Percentiles rank a stretch among this genome's conserved stretches.
phyloP scores from a whole-genome alignment of 2,888 invertebrate species.

The Euphydryas editha region DNA sequence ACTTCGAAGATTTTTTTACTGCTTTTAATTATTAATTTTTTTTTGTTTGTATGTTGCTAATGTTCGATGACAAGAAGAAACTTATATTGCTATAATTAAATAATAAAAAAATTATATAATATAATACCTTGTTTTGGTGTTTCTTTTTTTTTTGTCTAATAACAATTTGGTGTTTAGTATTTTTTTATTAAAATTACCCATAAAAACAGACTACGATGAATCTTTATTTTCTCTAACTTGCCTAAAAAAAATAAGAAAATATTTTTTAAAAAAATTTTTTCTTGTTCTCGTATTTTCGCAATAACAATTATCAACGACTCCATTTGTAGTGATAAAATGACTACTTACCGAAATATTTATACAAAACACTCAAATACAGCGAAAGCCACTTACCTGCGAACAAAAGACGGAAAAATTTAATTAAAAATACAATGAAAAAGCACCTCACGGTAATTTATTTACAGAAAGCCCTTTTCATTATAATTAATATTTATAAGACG shows the following conservation, averaged over 20 bases:
- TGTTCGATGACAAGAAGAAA: too few relatives aligned
- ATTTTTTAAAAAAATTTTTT: neutral
- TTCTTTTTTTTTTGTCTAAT: too few relatives aligned
- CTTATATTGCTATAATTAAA: too few relatives aligned
- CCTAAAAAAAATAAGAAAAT: neutral
- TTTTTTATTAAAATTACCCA: too few relatives aligned
- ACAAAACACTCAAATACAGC: slow-evolving; percentile 53
- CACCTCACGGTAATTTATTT: slow-evolving; percentile 73
- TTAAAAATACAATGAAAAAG: slow-evolving; percentile 75
- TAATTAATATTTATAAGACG: slow-evolving; percentile 79
- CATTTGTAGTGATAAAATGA: neutral
- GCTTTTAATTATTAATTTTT: neutral
- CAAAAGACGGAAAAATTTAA: slow-evolving; percentile 74
- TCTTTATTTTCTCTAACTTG: neutral
- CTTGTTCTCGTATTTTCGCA: neutral
- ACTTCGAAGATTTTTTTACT: neutral
- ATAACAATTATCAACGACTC: neutral
- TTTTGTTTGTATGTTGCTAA: neutral
- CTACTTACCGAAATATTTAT: slow-evolving; percentile 41
- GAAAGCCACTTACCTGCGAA: slow-evolving; percentile 77
- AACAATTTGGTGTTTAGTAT: too few relatives aligned
- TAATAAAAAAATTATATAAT: too few relatives aligned
- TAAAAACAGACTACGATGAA: neutral
- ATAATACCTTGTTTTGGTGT: too few relatives aligned
- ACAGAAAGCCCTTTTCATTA: slow-evolving; percentile 76